Evolutionary conservation across 2,113 vertebrate species (phyloP), one percentile per base, ranked within the genome.

Genomic region (Albula goreensis): DNA sequence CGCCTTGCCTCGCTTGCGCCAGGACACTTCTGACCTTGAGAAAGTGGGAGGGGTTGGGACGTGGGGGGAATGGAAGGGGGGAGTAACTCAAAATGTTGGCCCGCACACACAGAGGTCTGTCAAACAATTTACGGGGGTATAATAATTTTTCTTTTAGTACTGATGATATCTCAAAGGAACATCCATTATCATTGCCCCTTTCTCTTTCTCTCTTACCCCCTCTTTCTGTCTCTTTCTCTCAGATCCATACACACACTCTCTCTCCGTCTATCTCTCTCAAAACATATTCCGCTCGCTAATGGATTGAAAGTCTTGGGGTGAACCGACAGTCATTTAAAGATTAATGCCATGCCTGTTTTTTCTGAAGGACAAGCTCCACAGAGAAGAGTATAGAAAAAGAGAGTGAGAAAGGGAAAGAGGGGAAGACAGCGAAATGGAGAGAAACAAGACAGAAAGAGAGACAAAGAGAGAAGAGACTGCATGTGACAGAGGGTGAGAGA

Each of bases 261-360:
- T 90, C 90, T 85, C 31, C 1, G 50, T 74, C 52, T 57, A 91
- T 88, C 88, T 89, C 91, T 93, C 91, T 90, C 91, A 90, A 90
- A 91, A 92, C 63, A 89, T 89, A 83, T 88, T 89, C 83, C 89
- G 88, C 78, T 86, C 60, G 49, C 91, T 94, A 94, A 95, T 95
- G 91, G 91, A 94, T 93, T 94, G 91, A 90, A 93, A 93, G 91
- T 93, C 92, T 93, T 92, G 90, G 86, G 86, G 91, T 91, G 93
- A 94, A 91, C 90, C 92, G 91, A 93, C 91, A 94, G 92, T 92
- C 93, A 93, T 94, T 93, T 94, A 94, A 94, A 95, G 94, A 96
- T 94, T 92, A 94, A 94, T 94, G 91, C 91, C 91, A 90, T 90
- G 86, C 90, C 87, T 87, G 88, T 91, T 92, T 91, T 85, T 93